These are phyloP conservation scores for Caloenas nicobarica DNA, from an alignment of 2,113 vertebrate species.

Conservation along the genomic window DNA sequence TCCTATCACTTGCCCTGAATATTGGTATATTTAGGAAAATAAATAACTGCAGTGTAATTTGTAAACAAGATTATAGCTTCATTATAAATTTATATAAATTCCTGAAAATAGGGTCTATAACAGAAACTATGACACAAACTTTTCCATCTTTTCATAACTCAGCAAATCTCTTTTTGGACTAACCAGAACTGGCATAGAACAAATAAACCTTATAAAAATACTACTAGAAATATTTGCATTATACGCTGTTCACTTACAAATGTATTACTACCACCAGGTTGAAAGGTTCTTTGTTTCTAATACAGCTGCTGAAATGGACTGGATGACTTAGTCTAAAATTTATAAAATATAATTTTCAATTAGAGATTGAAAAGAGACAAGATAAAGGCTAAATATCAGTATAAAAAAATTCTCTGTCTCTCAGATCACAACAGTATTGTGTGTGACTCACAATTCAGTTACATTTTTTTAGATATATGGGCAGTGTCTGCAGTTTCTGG, in stretches of 20 bases:
- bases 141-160: background rate
- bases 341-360: background rate
- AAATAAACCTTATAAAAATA: background rate
- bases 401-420: background rate
- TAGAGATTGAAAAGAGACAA: background rate
- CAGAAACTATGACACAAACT: background rate
- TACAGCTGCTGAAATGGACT: background rate
- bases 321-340: background rate
- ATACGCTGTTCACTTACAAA: background rate
- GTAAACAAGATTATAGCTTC: background rate
- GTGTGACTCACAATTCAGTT: background rate
- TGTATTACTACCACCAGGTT: background rate
- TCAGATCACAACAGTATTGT: background rate
- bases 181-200: background rate
- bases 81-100: background rate
- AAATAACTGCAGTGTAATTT: background rate
- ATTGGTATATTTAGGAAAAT: background rate
- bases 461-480: background rate
- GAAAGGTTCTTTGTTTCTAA: background rate
- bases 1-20: background rate
- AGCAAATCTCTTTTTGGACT: background rate
- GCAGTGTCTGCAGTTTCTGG: background rate
- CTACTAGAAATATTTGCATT: background rate
- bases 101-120: background rate
- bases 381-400: background rate